Base-by-base conservation (phyloP, 1,140 invertebrate genomes). In the Trichonephila inaurata region DNA sequence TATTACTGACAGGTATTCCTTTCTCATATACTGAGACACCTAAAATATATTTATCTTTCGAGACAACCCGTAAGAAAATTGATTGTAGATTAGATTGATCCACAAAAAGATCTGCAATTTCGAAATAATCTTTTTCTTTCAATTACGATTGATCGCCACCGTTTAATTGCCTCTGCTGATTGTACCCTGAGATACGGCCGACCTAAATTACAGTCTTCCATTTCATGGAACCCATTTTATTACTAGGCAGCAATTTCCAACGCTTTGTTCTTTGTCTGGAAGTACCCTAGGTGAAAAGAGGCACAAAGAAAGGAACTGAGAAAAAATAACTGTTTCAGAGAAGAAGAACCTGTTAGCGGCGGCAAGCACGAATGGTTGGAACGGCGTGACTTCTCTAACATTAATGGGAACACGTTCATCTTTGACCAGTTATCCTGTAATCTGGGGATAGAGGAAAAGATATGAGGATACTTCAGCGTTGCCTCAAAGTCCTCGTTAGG, bases 391-490 rank as follows among this genome's bases (percentile, higher is more conserved):
- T 85, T 28, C 51, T 58, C 81, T n/a, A 64, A 24, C 77, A 44
- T 92, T 92, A 92, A 92, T 92, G 90, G 90, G 81, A 92, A 92
- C 90, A 92, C 90, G 90, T 92, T 92, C 82, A 92, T 92, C 90
- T 92, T 92, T 83, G 90, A 92, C 61, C 90, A 69, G 90, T 85
- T 85, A 92, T 92, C 90, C 90, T 69, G 72, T 85, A 92, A 92
- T 92, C 90, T 92, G 64, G 58, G 72, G 28, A 81, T 44, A 61
- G n/a, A 60, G 40, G 44, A 82, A 91, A 69, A 82, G 60, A 91
- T 82, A 44, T 28, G 89, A 21, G 62, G 86, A 21, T 88, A 62
- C 61, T 88, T 40, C 60, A 88, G 28, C 60, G 24, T 28, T 64
- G 61, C 60, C 86, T 88, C 51, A 44, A 85, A 85, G 83, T 85